These are phyloP conservation scores for Lasioglossum malachurum DNA, from an alignment of 2,888 invertebrate genomes.

Conservation along the genomic window DNA sequence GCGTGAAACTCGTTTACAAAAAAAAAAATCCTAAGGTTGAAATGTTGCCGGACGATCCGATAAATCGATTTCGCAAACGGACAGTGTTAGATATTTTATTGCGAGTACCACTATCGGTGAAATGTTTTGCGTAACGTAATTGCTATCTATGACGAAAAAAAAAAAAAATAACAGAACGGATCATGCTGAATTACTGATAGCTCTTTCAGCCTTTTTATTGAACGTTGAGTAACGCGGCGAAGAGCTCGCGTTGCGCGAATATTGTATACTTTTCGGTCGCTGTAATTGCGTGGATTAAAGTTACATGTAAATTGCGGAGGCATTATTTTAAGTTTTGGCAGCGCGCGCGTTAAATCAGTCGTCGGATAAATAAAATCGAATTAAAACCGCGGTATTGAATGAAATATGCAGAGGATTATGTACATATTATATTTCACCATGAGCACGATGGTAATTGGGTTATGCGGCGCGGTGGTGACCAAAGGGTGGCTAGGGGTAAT, in stretches of 20 bases:
- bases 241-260: not conserved
- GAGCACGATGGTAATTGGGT: not conserved
- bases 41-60: not conserved
- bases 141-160: not conserved
- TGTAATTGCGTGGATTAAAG: not conserved
- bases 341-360: not conserved
- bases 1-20: not conserved
- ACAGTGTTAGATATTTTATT: not conserved
- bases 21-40: not conserved
- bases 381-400: not conserved
- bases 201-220: not conserved
- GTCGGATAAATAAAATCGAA: constrained; percentile 1
- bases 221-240: not conserved
- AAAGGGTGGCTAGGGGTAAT: constrained; percentile 1
- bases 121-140: not conserved
- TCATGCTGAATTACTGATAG: not conserved
- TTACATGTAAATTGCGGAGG: not conserved
- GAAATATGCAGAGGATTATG: not conserved
- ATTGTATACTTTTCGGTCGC: not conserved
- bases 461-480: not conserved
- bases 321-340: not conserved
- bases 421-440: constrained; percentile 5
- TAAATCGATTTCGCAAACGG: constrained; percentile 14
- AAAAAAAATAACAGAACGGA: not conserved
- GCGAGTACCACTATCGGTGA: not conserved